Conservation (phyloP, 2,797 vertebrate species). For the Taeniopygia guttata region DNA sequence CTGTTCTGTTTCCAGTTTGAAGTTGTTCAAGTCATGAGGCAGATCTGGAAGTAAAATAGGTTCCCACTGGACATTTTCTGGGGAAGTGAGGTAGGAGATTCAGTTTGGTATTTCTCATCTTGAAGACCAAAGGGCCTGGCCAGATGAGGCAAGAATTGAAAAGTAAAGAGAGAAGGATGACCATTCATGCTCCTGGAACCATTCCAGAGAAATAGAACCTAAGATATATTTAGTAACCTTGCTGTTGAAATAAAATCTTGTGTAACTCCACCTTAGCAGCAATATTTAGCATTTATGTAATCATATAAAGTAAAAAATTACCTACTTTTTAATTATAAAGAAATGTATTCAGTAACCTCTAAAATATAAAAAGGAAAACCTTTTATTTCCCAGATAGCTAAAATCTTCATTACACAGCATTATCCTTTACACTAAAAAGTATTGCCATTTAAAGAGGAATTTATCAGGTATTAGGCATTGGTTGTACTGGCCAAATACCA, state of each 20-base stretch:
- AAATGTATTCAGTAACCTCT: background rate
- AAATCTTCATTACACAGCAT: background rate
- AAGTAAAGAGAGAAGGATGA: background rate
- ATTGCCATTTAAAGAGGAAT: background rate
- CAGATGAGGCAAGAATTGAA: background rate
- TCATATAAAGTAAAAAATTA: background rate
- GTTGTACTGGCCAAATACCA: background rate
- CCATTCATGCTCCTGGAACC: background rate
- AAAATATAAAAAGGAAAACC: background rate
- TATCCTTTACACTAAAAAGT: background rate
- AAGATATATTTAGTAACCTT: constrained; percentile 31
- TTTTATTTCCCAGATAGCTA: background rate
- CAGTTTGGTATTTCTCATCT: background rate
- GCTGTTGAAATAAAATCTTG: constrained; percentile 9
- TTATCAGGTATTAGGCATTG: constrained; percentile 10
- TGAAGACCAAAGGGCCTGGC: background rate
- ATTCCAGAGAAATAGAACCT: background rate
- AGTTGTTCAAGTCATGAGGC: background rate
- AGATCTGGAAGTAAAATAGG: background rate
- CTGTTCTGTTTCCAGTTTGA: background rate
- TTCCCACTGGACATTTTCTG: background rate
- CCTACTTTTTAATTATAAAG: background rate
- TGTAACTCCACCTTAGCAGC: constrained; percentile 6
- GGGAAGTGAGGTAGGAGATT: background rate
- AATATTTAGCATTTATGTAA: background rate